Conservation (phyloP, 2,113 vertebrate genomes). For the Anhinga rufa region DNA sequence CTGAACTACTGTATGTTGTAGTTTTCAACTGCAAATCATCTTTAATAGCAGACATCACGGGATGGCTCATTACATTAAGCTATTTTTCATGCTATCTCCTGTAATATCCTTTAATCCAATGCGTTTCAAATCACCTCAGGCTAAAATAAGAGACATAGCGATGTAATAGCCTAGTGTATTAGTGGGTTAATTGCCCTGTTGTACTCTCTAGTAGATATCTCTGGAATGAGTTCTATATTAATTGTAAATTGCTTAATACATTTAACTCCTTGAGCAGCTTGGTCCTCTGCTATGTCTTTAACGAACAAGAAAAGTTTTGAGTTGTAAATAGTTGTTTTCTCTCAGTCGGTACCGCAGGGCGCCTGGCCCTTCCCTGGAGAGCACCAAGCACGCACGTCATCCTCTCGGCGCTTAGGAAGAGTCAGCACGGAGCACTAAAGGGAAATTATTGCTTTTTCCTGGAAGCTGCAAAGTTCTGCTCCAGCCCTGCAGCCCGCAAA, state of each 20-base stretch:
- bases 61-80: slow-evolving; percentile 88
- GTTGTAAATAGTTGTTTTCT: slow-evolving; percentile 25
- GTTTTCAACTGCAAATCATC: slow-evolving; percentile 87
- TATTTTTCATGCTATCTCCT: slow-evolving; percentile 87
- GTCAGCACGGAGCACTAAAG: neutral
- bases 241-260: slow-evolving; percentile 82
- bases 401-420: neutral
- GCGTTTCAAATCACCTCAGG: slow-evolving; percentile 86
- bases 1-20: slow-evolving; percentile 82
- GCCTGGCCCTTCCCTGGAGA: rapidly evolving
- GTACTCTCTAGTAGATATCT: slow-evolving; percentile 82
- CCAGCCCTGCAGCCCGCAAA: neutral
- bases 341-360: rapidly evolving
- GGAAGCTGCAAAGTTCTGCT: neutral
- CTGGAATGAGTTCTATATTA: slow-evolving; percentile 83
- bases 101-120: slow-evolving; percentile 88
- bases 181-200: slow-evolving; percentile 88
- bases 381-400: neutral
- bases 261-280: slow-evolving; percentile 76
- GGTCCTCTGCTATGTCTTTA: neutral
- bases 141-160: slow-evolving; percentile 86
- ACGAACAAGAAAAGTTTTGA: slow-evolving; percentile 42
- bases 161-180: slow-evolving; percentile 86
- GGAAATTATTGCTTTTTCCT: neutral
- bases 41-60: slow-evolving; percentile 86